Evolutionary conservation across 1,140 invertebrate species (phyloP), one percentile per base, ranked within the genome.

Genomic region (Anagrus nilaparvatae): DNA sequence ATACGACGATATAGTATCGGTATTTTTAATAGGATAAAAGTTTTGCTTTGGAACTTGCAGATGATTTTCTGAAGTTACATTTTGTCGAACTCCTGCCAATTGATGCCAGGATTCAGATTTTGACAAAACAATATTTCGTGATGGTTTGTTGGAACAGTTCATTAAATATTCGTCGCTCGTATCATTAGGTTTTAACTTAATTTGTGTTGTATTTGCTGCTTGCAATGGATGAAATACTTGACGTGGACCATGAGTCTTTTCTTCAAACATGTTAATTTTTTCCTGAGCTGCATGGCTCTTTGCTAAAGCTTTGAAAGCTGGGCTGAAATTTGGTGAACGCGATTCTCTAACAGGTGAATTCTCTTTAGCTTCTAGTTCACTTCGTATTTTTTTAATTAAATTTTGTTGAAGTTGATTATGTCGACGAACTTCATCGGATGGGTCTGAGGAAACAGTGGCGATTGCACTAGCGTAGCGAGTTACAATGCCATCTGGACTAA

Each of bases 101-200:
- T 85, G 81, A 53, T 85, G 79, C 83, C 84, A 87, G 1, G 84
- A 86, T 59, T 84, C 83, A 3, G 82, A 84, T 57, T 84, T 83
- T 24, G 77, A 79, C n/a, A 86, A 56, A 1, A 72, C 70, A 20
- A 61, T 62, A 14, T 56, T 69, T 44, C 55, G 56, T 14, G 52
- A 60, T 0, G 59, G 58, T 42, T 54, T 56, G 20, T 40, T 55
- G 5, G 65, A 56, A 33, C 60, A 67, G 0, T 49, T 57, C 40
- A 65, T 59, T 0, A 67, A 36, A 19, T 67, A 67, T n/a, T 66
- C 61, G 31, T 67, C 65, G 32, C 65, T 69, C 5, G 61, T 59
- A 23, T 67, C 65, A 14, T 61, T 51, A 0, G 54, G 43, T n/a
- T n/a, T n/a, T n/a, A n/a, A n/a, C n/a, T n/a, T n/a, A n/a, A 42